Base-by-base conservation (phyloP, 2,888 invertebrate species). In the Pseudococcus viburni region DNA sequence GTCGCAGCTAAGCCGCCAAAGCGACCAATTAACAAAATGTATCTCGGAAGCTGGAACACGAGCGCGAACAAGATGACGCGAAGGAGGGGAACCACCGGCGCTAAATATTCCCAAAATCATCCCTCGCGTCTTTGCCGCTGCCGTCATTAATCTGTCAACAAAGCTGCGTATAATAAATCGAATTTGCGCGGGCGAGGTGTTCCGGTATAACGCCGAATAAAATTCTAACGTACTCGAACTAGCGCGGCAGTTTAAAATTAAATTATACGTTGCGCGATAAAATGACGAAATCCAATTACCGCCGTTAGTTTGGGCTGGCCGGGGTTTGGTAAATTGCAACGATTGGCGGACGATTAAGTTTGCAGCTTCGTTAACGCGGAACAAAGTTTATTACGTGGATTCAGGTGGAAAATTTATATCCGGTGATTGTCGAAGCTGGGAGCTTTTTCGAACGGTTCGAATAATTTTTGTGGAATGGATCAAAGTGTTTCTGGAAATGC, bases 81-180 rank as follows among this genome's bases (percentile, higher is more conserved):
- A 33, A 2, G 3, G 59, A 19, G 59, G 59, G 6, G n/a, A 8
- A 8, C 7, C 7, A 6, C 17, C 19, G 59, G 59, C 59, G 59
- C 59, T 59, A 59, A 59, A 59, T 59, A 59, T 59, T 59, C 6
- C 59, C 19, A 19, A 59, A 59, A 59, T 59, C 59, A 59, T 59
- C 59, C 59, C 59, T 59, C 51, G 51, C 51, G 51, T 51, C 51
- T 12, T 46, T 17, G 51, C 17, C 51, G 19, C 59, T 59, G 33
- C 7, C 33, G 68, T 33, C 68, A 73, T 73, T 73, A 73, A 73
- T 73, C 68, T 73, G 68, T 73, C 68, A 33, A 73, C 68, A 73
- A 73, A 73, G 26, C 59, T 6, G 59, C 68, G 68, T 73, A 73
- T 73, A 73, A 73, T 73, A 73, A 73, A 73, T 73, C 33, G 33